phyloP scores from a whole-genome alignment of 1,140 invertebrate species.

The Pseudomyrmex gracilis region DNA sequence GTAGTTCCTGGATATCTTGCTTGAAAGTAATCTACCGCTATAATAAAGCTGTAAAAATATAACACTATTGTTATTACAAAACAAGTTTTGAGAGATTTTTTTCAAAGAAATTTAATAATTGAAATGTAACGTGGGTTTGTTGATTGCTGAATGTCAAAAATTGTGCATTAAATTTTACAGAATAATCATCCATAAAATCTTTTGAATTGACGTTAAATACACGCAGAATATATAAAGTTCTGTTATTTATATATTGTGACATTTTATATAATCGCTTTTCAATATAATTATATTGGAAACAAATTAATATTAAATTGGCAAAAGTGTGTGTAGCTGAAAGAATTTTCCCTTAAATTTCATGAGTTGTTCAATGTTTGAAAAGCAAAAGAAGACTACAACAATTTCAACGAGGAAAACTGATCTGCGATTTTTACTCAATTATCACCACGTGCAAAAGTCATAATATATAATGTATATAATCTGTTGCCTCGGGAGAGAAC shows the following conservation, averaged over 20 bases:
- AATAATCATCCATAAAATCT: background rate
- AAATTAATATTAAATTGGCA: background rate
- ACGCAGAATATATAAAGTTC: too few relatives aligned
- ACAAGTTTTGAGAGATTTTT: background rate
- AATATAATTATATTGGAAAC: background rate
- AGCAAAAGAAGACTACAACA: background rate
- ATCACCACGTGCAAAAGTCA: background rate
- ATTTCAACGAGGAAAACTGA: background rate
- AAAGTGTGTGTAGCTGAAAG: background rate
- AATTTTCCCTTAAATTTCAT: background rate
- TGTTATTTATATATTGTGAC: background rate
- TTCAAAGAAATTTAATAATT: background rate
- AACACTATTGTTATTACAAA: background rate
- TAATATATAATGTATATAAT: constrained; percentile 21
- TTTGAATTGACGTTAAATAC: too few relatives aligned
- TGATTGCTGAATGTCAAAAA: background rate
- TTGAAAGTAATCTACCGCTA: constrained; percentile 96
- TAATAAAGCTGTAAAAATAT: constrained; percentile 91
- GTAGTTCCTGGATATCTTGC: constrained; percentile 92
- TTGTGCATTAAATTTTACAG: background rate
- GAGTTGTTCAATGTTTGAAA: background rate
- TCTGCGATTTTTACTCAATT: constrained; percentile 19
- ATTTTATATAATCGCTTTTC: background rate
- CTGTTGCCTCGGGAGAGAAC: constrained; percentile 81
- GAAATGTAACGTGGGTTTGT: background rate